phyloP scores from a whole-genome alignment of 2,888 invertebrate species.

The Conops quadrifasciatus region DNA sequence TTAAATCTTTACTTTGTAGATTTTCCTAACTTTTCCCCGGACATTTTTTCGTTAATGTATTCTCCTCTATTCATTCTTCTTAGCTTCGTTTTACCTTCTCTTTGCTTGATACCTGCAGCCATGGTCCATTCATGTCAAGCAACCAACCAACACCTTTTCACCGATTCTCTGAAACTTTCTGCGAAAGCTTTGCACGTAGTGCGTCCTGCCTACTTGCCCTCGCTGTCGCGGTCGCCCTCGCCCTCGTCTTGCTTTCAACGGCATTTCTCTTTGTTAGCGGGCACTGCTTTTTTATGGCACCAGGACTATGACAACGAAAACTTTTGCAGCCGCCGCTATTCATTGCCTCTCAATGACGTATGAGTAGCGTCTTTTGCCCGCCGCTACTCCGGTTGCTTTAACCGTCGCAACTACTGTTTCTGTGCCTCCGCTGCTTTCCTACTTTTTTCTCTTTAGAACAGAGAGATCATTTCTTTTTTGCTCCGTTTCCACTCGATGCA shows the following conservation, averaged over 20 bases:
- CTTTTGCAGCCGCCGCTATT: background rate
- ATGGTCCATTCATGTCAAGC: too few relatives aligned
- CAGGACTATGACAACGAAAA: background rate
- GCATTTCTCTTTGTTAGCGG: too few relatives aligned
- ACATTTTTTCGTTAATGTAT: too few relatives aligned
- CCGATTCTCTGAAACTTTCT: conserved; percentile 22
- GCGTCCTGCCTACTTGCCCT: too few relatives aligned
- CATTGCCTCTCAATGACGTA: conserved; percentile 1
- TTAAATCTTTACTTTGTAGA: too few relatives aligned
- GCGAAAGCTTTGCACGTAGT: conserved; percentile 11
- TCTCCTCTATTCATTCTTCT: too few relatives aligned
- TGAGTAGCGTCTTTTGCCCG: background rate
- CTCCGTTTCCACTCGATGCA: background rate
- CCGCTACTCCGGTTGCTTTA: too few relatives aligned
- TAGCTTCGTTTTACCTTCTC: too few relatives aligned
- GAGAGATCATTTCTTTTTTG: background rate
- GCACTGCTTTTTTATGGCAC: too few relatives aligned
- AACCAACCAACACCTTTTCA: conserved; percentile 5
- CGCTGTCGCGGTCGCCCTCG: too few relatives aligned
- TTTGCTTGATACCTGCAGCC: too few relatives aligned
- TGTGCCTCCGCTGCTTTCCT: background rate
- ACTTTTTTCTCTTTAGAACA: background rate
- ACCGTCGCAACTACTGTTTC: background rate
- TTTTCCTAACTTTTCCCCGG: too few relatives aligned
- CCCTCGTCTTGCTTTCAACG: background rate